Evolutionary conservation across 1,140 invertebrate genomes (phyloP), one percentile per base, ranked within the genome.

Genomic region (Zophobas morio): DNA sequence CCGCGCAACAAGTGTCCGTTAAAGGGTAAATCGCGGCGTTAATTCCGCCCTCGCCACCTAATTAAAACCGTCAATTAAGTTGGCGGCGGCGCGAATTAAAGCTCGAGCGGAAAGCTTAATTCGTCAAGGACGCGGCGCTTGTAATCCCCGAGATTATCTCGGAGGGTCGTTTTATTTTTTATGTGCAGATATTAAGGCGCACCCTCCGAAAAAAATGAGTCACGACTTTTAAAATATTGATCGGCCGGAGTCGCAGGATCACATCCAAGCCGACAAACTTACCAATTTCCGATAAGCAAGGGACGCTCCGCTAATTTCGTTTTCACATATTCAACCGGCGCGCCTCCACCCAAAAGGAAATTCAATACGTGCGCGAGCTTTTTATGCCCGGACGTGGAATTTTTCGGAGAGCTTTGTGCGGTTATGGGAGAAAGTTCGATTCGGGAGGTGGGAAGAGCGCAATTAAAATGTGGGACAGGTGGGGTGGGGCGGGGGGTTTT

Each of bases 131-230:
- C 60, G 42, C 35, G 35, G 20, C 20, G 3, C 42, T 46, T n/a
- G 5, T 53, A 8, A 60, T 42, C 20, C 20, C 8, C 20, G 60
- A 66, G 39, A 33, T 40, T 5, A 66, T 42, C 37, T n/a, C 33
- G 33, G 60, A 80, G 81, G 82, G 84, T 80, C 80, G 82, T 78
- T 20, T 20, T 80, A 83, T 84, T 84, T 84, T 84, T 84, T 84
- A 84, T 84, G 84, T 84, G 81, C 79, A 81, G 82, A 82, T 81
- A 83, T 83, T 82, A 72, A 72, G 74, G 46, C 54, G 60, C 76
- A 71, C 80, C 79, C 77, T 78, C 75, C 76, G 72, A 79, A 83
- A 83, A 84, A 84, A 84, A 84, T 84, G 84, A 84, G 82, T 84
- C 84, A 84, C 84, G 82, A 74, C 75, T 75, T 81, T 81, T 79